Base-by-base conservation (phyloP, 2,888 invertebrate genomes). In the Coecobrya sp. region DNA sequence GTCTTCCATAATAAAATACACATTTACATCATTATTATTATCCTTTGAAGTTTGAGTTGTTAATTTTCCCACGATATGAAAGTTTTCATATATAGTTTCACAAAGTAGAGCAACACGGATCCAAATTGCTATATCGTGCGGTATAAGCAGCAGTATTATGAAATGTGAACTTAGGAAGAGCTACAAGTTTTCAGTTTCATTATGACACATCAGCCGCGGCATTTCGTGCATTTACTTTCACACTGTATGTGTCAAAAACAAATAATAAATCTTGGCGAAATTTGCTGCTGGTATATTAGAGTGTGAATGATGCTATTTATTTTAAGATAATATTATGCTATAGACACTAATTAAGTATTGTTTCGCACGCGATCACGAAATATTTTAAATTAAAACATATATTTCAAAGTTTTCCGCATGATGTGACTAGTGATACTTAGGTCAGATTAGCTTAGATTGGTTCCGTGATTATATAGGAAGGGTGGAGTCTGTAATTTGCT, bases 51-150 rank as follows among this genome's bases (percentile, higher is more conserved):
- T 49, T 73, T 45, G 73, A 42, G 76, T 52, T 79, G 49, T 79
- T 79, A 79, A 79, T 22, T 79, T 52, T 79, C 52, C 49, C 76
- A 79, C 76, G 76, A 79, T 79, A 27, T 25, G 49, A 52, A 79
- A 79, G 49, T 52, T 79, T 52, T 3, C 16, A 2, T 19, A 22
- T 79, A 25, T 49, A 52, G 16, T 22, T 62, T 19, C 22, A 62
- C 22, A 7, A 30, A 65, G 65, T 22, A 27, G 30, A 70, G n/a
- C 7, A 36, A n/a, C 7, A n/a, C n/a, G 16, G 36, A 0, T 22
- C 62, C 19, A 10, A 52, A 16, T 4, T 55, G 4, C n/a, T 13
- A 19, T 16, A 55, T 19, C n/a, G 55, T 55, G 19, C n/a, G 55
- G 55, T 55, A 55, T 5, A 55, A 2, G 7, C 36, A 36, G 36